phyloP scores from a whole-genome alignment of 1,140 invertebrate genomes.

The Bombus confusus region DNA sequence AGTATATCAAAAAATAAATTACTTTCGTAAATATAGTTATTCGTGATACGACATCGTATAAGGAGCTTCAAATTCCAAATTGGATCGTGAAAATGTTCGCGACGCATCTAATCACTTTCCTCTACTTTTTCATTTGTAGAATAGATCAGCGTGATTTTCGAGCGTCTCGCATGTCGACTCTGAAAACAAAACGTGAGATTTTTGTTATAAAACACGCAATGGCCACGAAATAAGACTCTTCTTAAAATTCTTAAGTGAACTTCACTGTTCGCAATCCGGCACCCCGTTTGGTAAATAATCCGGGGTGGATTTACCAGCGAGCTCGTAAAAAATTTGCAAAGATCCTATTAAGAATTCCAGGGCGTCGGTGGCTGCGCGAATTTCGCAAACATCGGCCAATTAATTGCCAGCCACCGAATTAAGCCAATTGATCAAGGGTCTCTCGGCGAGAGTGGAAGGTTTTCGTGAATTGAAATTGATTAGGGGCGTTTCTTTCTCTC shows the following conservation, averaged over 20 bases:
- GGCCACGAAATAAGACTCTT: not conserved
- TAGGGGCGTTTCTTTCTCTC: constrained; percentile 22
- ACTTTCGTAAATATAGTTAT: no score
- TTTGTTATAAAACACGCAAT: not conserved
- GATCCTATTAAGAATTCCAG: constrained; percentile 30
- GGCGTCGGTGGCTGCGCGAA: not conserved
- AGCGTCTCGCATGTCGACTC: no score
- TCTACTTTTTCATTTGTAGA: not conserved
- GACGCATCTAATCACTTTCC: not conserved
- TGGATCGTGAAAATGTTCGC: not conserved
- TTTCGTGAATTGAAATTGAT: constrained; percentile 51
- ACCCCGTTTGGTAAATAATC: not conserved
- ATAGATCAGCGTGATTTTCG: not conserved
- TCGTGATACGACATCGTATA: no score
- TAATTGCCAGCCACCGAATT: constrained; percentile 22
- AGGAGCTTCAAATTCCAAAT: no score
- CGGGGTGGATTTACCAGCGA: not conserved
- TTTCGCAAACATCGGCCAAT: constrained; percentile 36
- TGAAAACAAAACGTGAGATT: no score
- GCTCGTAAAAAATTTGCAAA: constrained; percentile 3
- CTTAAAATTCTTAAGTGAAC: not conserved
- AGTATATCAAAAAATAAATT: no score
- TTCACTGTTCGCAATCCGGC: not conserved
- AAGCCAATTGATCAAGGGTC: constrained; percentile 37
- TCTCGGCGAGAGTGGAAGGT: not conserved